A percentile compares a stretch with the other conserved stretches of the same genome.
Evolutionary conservation across 2,888 invertebrate species (phyloP).

Genomic region (Mylabris sibirica): DNA sequence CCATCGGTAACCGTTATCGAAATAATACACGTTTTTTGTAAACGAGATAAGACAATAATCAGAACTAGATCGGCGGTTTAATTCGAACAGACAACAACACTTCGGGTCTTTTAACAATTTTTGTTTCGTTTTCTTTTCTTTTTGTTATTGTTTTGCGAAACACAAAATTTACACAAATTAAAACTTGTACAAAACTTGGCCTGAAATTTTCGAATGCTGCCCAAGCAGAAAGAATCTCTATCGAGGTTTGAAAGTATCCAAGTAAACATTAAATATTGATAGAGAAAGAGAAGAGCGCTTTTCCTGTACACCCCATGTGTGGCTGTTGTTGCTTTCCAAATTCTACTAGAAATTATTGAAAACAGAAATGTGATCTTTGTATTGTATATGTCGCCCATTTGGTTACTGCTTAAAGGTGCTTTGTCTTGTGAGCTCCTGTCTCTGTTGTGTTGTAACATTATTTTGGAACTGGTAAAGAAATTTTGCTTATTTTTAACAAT

Average conservation of each 20-base stretch:
- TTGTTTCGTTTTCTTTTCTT: neutral
- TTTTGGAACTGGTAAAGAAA: constrained; percentile 25
- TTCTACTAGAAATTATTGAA: constrained; percentile 3
- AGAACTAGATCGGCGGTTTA: neutral
- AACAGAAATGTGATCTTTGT: constrained; percentile 25
- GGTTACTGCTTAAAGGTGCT: constrained; percentile 35
- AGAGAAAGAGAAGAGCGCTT: neutral
- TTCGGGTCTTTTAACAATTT: neutral
- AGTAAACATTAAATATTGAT: neutral
- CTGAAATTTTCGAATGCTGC: constrained; percentile 6
- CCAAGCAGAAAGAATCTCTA: neutral
- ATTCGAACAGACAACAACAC: neutral
- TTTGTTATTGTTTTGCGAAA: neutral
- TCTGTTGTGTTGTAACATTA: constrained; percentile 29
- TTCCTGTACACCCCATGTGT: neutral
- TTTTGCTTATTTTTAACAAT: constrained; percentile 17
- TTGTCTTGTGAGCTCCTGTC: constrained; percentile 38
- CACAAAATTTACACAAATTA: constrained; percentile 3
- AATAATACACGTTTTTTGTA: neutral
- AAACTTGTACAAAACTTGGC: constrained; percentile 5
- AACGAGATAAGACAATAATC: neutral
- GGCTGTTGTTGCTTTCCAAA: neutral
- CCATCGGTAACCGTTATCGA: neutral
- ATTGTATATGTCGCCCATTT: constrained; percentile 15
- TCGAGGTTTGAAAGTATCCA: neutral